Evolutionary conservation across 2,888 invertebrate genomes (phyloP), one percentile per base, ranked within the genome.

Genomic region (Chaetogeoica ovagalla): DNA sequence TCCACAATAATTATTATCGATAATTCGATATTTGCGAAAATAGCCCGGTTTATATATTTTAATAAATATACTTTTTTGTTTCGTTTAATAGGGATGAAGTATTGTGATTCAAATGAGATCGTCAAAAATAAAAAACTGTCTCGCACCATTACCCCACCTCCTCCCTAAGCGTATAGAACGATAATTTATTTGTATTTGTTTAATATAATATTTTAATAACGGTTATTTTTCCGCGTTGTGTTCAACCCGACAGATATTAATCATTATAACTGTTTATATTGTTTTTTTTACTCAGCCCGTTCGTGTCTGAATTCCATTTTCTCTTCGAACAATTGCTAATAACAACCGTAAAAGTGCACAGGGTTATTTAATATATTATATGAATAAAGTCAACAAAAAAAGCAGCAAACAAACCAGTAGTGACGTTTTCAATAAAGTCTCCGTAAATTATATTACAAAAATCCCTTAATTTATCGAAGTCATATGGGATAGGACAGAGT

Each of bases 191-290:
- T 59, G 21, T 59, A n/a, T 59, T 59, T 59, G 15, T 62, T 62
- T 63, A 5, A 37, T 30, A 37, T 63, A 30, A 30, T 30, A 63
- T 37, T 63, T 19, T 37, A 55, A 70, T 55, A 55, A 30, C 6
- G 37, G 37, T 37, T n/a, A 19, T 55, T 70, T 57, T 70, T 30
- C 13, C 7, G 69, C 11, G 19, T 55, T 19, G 11, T 19, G 30
- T 55, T 55, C 4, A 48, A 68, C 17, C 17, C 17, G 1, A 17
- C 9, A 5, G 17, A 30, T 70, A 70, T 70, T 70, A 70, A 70
- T 70, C 69, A 70, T 37, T n/a, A 13, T n/a, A 55, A 55, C 55
- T 55, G 55, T 70, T 37, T 70, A 37, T 30, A 30, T 30, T 2
- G 1, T 30, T 1, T 30, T 70, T 70, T 70, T 70, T 69, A 55